Conservation (phyloP, 64 coral and sea anemone genomes). For the Montipora efflorescens region DNA sequence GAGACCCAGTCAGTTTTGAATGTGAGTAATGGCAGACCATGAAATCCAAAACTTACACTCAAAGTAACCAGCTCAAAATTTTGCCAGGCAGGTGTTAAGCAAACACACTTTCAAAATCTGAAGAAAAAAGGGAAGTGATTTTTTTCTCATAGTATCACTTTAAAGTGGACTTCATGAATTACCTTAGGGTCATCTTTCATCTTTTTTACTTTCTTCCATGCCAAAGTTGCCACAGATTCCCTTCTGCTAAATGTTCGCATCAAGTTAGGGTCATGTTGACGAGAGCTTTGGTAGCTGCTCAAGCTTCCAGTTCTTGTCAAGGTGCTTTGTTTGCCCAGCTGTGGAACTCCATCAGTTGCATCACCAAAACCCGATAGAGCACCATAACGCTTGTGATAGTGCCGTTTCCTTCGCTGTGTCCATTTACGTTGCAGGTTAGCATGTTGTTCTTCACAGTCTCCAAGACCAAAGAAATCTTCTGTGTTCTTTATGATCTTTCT, state of each 20-base stretch:
- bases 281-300: constrained; percentile 56
- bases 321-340: neutral
- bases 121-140: too few species aligned
- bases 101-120: too few species aligned
- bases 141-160: neutral
- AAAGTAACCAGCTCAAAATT: too few species aligned
- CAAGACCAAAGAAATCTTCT: constrained; percentile 94
- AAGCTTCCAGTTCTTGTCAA: constrained; percentile 9
- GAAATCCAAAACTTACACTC: too few species aligned
- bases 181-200: constrained; percentile 85
- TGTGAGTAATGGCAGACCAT: too few species aligned
- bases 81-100: too few species aligned
- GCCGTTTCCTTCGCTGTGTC: constrained; percentile 75
- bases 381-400: constrained; percentile 92
- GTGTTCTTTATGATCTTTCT: constrained; percentile 96
- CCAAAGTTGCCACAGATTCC: constrained; percentile 93
- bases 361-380: constrained; percentile 55
- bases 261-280: constrained; percentile 66
- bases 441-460: constrained; percentile 89
- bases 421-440: constrained; percentile 84
- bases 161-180: constrained; percentile 12
- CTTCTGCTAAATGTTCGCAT: constrained; percentile 81
- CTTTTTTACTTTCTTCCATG: constrained; percentile 93
- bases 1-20: too few species aligned
- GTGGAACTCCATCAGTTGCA: constrained; percentile 22